Evolutionary conservation across 2,797 vertebrate species (phyloP), one percentile per base, ranked within the genome.

Genomic region (Eutrigla gurnardus): DNA sequence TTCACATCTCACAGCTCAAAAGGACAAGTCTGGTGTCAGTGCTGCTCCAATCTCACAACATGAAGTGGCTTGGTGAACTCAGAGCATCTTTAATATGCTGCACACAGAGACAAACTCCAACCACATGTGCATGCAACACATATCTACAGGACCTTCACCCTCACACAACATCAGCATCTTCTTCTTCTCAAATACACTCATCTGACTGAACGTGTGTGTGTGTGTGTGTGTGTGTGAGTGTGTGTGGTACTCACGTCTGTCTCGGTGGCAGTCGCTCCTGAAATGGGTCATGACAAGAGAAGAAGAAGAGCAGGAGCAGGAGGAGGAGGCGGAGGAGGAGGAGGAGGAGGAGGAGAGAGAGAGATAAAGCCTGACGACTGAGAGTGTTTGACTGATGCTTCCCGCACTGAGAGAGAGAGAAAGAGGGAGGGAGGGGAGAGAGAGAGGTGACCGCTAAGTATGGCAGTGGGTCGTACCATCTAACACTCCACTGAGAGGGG

Each of bases 251-350:
- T 90, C 74, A 90, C 88, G 15, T 77, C 65, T 71, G 70, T 86
- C 80, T 58, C 77, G 47, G 69, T 87, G 73, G 70, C 45, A 79
- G 75, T 81, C 63, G 33, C 80, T 88, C 73, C 63, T 85, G 78
- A 84, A 88, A 88, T 87, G 85, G 77, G 79, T 87, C 88, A 88
- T 90, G 61, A 76, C 74, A 62, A 60, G 37, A 75, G 71, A 47
- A 74, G 63, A 61, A 35, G 67, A 50, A 18, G 54, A 67, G 0
- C 52, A 68, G 1, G 61, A 60, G 0, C 47, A 43, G 7, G 66
- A 78, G 3, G 42, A 57, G 10, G 53, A 55, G 3, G 55, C 14
- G 12, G 6, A 32, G 18, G 49, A 52, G 9, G 18, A 53, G 50
- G 49, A 70, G 32, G 62, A 82, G 42, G 49, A 60, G 54, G 2